Evolutionary conservation across 2,888 invertebrate genomes (phyloP).

Genomic region (Teinopalpus imperialis): DNA sequence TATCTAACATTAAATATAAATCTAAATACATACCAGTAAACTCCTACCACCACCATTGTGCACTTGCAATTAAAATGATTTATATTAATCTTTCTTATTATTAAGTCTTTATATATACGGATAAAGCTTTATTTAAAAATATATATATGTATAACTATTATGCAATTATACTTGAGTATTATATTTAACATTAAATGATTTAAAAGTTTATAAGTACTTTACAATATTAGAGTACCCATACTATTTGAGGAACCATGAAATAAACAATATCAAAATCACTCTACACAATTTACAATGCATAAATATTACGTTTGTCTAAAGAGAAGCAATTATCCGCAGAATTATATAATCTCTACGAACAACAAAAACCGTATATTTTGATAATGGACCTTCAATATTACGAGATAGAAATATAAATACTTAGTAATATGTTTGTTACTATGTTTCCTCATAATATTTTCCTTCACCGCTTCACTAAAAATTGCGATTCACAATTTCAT

Average conservation of each 20-base stretch:
- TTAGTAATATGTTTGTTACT: too few relatives aligned
- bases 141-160: slow-evolving; percentile 57
- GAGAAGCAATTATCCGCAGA: slow-evolving; percentile 20
- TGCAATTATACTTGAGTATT: slow-evolving; percentile 61
- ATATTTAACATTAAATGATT: slow-evolving; percentile 52
- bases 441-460: too few relatives aligned
- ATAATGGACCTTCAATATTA: slow-evolving; percentile 25
- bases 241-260: slow-evolving; percentile 61
- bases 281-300: slow-evolving; percentile 35
- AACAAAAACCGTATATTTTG: slow-evolving; percentile 18
- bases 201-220: slow-evolving; percentile 59
- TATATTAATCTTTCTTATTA: too few relatives aligned
- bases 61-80: too few relatives aligned
- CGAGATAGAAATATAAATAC: slow-evolving; percentile 25
- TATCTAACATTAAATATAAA: too few relatives aligned
- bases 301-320: slow-evolving; percentile 17
- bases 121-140: slow-evolving; percentile 74
- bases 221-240: slow-evolving; percentile 57
- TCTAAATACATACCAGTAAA: too few relatives aligned
- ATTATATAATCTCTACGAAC: slow-evolving; percentile 18
- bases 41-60: too few relatives aligned
- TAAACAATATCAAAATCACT: slow-evolving; percentile 45
- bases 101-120: too few relatives aligned
- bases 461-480: too few relatives aligned
- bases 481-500: too few relatives aligned